Conservation (phyloP, 2,888 invertebrate species). For the Andrena hattorfiana region DNA sequence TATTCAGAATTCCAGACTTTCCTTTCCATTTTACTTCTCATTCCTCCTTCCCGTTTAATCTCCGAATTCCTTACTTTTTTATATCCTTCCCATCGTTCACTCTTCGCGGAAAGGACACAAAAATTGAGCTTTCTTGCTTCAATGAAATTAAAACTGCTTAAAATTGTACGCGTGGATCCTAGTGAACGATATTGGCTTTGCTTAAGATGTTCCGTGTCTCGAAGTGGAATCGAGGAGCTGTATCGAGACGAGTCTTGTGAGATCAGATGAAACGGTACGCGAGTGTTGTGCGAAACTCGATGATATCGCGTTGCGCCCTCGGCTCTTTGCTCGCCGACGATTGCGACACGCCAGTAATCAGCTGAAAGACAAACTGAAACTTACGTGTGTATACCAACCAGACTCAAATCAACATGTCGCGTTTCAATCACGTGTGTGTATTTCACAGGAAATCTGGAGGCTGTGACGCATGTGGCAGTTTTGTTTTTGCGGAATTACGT, state of each 20-base stretch:
- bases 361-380: conserved; percentile 54
- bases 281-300: conserved; percentile 45
- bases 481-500: not conserved
- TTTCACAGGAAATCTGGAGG: not conserved
- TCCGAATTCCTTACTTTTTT: conserved; percentile 15
- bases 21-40: not conserved
- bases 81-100: not conserved
- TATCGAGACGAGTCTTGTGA: conserved; percentile 39
- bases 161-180: not conserved
- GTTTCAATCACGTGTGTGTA: not conserved
- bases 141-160: too few relatives aligned
- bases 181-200: not conserved
- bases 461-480: not conserved
- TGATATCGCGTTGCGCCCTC: conserved; percentile 46
- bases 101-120: not conserved
- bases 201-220: conserved; percentile 1
- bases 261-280: conserved; percentile 40
- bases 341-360: conserved; percentile 50
- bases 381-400: not conserved
- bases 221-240: conserved; percentile 12
- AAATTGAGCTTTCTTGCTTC: not conserved
- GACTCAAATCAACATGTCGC: not conserved
- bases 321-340: conserved; percentile 57
- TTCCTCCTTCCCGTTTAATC: not conserved
- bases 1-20: conserved; percentile 64